Percentiles rank a stretch among this genome's conserved stretches.
phyloP scores from a whole-genome alignment of 2,888 invertebrate genomes.

The Drepanosiphum platanoidis region DNA sequence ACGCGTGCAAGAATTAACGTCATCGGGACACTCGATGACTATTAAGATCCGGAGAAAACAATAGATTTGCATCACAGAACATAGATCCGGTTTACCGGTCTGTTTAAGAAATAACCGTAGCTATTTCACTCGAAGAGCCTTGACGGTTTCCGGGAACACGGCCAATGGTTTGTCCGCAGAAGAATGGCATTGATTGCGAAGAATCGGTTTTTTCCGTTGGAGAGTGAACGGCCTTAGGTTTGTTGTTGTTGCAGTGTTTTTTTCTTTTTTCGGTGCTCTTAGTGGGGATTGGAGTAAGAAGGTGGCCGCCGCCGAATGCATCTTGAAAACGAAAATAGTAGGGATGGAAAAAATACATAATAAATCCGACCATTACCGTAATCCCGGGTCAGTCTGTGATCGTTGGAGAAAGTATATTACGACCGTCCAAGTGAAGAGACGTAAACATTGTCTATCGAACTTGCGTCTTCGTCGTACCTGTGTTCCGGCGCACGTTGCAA shows the following conservation, averaged over 20 bases:
- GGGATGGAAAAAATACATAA: conserved; percentile 54
- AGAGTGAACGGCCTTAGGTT: conserved; percentile 50
- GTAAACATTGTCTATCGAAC: conserved; percentile 14
- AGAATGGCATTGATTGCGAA: conserved; percentile 43
- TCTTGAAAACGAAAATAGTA: conserved; percentile 39
- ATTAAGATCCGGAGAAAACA: conserved; percentile 60
- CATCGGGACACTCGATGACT: conserved; percentile 47
- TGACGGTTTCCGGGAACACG: conserved; percentile 59
- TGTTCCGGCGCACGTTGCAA: conserved; percentile 1
- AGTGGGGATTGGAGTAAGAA: not conserved
- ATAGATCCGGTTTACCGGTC: conserved; percentile 60
- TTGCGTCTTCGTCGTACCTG: conserved; percentile 27
- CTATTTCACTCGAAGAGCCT: conserved; percentile 32
- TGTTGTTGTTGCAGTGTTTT: too few species aligned
- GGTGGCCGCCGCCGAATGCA: conserved; percentile 14
- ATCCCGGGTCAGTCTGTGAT: conserved; percentile 54
- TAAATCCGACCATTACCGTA: conserved; percentile 46
- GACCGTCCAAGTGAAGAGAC: conserved; percentile 33
- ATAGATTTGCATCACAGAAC: conserved; percentile 55
- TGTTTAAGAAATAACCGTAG: conserved; percentile 42
- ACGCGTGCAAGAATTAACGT: not conserved
- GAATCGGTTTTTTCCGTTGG: conserved; percentile 37
- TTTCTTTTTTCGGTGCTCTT: not conserved
- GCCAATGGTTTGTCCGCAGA: conserved; percentile 36
- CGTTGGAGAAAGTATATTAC: conserved; percentile 61